Evolutionary conservation across 2,888 invertebrate genomes (phyloP).

Genomic region (Noctua janthe): DNA sequence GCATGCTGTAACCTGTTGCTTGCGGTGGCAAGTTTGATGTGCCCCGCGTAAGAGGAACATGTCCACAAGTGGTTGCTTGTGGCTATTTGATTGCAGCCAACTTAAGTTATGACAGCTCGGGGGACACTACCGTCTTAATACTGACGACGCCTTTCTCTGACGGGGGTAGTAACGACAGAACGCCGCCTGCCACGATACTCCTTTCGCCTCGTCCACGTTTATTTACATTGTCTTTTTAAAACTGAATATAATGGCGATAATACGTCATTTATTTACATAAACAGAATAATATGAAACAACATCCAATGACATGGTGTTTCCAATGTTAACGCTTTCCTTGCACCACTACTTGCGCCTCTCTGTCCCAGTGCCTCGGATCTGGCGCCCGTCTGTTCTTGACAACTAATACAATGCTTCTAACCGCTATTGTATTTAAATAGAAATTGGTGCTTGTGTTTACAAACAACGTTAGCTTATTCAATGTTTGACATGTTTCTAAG

Average conservation of each 20-base stretch:
- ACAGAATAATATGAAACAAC: background rate
- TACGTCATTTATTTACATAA: background rate
- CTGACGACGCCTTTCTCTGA: background rate
- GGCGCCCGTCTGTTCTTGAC: background rate
- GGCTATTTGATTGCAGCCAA: constrained; percentile 4
- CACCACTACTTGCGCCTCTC: background rate
- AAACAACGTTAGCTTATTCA: background rate
- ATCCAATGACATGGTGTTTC: background rate
- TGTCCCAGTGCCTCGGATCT: background rate
- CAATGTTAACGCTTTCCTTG: background rate
- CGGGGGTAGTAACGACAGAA: background rate
- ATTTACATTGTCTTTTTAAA: background rate
- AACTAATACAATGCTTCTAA: background rate
- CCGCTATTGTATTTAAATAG: constrained; percentile 18
- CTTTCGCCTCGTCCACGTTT: background rate
- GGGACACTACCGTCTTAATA: background rate
- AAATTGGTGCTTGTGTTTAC: constrained; percentile 1
- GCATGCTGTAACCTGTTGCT: constrained; percentile 51
- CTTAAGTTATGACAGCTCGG: background rate
- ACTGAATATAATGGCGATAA: background rate
- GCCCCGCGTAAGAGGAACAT: background rate
- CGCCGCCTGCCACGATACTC: background rate
- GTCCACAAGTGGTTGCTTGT: constrained; percentile 36
- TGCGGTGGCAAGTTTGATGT: constrained; percentile 20
- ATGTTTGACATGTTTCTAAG: background rate